phyloP scores from a whole-genome alignment of 2,797 vertebrate genomes.

The Peromyscus aztecus region DNA sequence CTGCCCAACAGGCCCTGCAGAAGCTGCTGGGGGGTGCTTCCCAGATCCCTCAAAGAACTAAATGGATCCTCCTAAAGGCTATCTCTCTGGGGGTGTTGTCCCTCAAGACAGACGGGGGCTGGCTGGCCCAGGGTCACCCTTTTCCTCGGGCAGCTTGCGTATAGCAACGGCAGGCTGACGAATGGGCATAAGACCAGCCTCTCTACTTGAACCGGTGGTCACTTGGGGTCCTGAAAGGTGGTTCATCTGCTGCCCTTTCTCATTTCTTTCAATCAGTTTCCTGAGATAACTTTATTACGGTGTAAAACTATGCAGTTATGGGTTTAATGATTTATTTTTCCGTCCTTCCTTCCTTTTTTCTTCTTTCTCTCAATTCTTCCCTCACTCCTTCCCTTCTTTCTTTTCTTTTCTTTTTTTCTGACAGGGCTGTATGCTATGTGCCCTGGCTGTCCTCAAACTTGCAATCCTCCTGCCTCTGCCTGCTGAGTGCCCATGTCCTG shows the following conservation, averaged over 20 bases:
- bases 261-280: slow-evolving; percentile 24
- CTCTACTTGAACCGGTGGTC: background rate
- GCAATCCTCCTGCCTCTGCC: background rate
- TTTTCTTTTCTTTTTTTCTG: background rate
- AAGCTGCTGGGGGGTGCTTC: background rate
- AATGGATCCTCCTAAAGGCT: background rate
- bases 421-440: background rate
- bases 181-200: background rate
- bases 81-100: background rate
- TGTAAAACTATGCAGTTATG: background rate
- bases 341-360: too few species aligned
- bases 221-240: background rate
- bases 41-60: background rate
- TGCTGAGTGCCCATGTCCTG: too few species aligned
- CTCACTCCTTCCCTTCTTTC: background rate
- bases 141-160: background rate
- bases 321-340: background rate
- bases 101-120: background rate
- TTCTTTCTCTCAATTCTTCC: background rate
- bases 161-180: background rate
- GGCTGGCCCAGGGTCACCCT: background rate
- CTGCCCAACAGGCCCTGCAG: background rate
- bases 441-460: background rate
- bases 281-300: background rate
- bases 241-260: background rate